Evolutionary conservation across 2,888 invertebrate genomes (phyloP), one percentile per base, ranked within the genome.

Genomic region (Melinopterus prodromus): DNA sequence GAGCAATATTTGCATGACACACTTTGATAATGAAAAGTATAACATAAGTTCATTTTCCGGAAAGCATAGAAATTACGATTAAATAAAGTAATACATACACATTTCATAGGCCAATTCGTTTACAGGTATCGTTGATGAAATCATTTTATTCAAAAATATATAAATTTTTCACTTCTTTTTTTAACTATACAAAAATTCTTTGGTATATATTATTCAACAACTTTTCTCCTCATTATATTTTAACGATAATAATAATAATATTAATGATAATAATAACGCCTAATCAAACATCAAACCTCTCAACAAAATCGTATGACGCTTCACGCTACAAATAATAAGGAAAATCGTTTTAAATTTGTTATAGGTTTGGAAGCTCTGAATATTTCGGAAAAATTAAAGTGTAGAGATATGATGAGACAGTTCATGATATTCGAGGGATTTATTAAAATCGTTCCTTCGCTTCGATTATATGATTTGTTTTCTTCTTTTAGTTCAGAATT

Each of bases 181-280:
- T 86, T 86, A 84, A 87, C 86, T 88, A 87, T 87, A 88, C 88
- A 88, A 88, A 88, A 88, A 88, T 88, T 89, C 88, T 88, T 89
- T 89, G 89, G 89, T 89, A 89, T 89, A 87, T 86, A 86, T 85
- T 86, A 80, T 77, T 74, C 74, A 74, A 74, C 74, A 74, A 74
- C 78, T 81, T 81, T 81, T 80, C 80, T 80, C 53, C 53, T 53
- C 53, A 12, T 53, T 53, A 53, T 53, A 53, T 53, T 53, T 53
- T 12, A 53, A 53, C 53, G 2, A 53, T 53, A 53, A 26, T 12
- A 53, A 53, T 53, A 53, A 53, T 53, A 53, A 53, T 53, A 26
- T 26, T 26, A 26, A 26, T 26, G 3, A 26, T 53, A 53, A 53
- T 77, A 81, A 78, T 76, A 79, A 79, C 80, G 77, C 81, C 79